A percentile compares a stretch with the other conserved stretches of the same genome.
phyloP scores from a whole-genome alignment of 1,140 invertebrate genomes.

The Cephus cinctus region DNA sequence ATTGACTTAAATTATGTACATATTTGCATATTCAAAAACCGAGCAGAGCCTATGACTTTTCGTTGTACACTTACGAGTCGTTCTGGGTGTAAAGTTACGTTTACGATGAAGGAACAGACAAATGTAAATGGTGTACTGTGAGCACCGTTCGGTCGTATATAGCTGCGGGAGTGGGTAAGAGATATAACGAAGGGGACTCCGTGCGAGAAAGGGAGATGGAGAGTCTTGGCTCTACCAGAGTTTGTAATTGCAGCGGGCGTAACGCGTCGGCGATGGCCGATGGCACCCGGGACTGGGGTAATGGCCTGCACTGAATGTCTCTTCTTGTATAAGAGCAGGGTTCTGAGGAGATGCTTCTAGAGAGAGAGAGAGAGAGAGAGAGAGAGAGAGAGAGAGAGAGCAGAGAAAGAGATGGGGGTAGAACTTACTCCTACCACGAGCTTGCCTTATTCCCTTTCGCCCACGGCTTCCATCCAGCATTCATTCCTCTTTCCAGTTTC shows the following conservation, averaged over 20 bases:
- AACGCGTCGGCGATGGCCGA: constrained; percentile 51
- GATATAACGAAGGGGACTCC: constrained; percentile 6
- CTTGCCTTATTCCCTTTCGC: too few relatives aligned
- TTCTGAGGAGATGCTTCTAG: too few relatives aligned
- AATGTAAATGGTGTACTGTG: constrained; percentile 52
- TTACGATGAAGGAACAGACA: constrained; percentile 40
- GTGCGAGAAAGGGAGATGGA: neutral
- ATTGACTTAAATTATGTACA: too few relatives aligned
- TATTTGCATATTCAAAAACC: too few relatives aligned
- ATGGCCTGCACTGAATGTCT: constrained; percentile 46
- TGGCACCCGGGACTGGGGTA: constrained; percentile 42
- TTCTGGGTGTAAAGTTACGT: constrained; percentile 45
- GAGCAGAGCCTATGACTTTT: too few relatives aligned
- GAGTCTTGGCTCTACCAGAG: constrained; percentile 36
- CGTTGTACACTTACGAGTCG: constrained; percentile 19
- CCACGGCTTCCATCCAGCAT: too few relatives aligned
- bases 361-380: constrained; percentile 17
- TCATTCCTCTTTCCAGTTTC: too few relatives aligned
- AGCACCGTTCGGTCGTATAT: too few relatives aligned
- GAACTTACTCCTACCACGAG: too few relatives aligned
- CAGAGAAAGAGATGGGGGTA: constrained; percentile 15
- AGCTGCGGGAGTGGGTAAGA: constrained; percentile 9
- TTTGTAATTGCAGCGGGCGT: constrained; percentile 54
- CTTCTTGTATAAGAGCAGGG: constrained; percentile 21
- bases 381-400: constrained; percentile 17